Percentiles rank a stretch among this genome's conserved stretches.
Conservation (phyloP, 2,797 vertebrate species). For the Microcaecilia unicolor region DNA sequence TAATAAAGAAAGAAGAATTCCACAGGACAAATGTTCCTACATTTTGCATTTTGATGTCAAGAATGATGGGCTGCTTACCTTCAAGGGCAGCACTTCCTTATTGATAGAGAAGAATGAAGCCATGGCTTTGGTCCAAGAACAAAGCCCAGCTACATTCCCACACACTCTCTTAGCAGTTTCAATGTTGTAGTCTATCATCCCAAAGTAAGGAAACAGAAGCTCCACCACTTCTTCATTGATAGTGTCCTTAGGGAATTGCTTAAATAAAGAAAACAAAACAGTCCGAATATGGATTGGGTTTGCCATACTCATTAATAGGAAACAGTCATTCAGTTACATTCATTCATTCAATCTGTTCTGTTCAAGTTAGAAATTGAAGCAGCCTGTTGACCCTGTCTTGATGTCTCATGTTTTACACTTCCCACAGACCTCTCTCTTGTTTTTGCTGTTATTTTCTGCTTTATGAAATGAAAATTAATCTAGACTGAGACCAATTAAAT, state of each 20-base stretch:
- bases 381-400: too few relatives aligned
- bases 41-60: too few relatives aligned
- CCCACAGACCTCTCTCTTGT: too few relatives aligned
- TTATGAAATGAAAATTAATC: too few relatives aligned
- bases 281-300: not conserved
- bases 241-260: conserved; percentile 93
- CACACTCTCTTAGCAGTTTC: conserved; percentile 89
- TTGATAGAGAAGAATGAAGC: conserved; percentile 89
- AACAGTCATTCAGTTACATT: not conserved
- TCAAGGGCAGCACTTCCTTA: conserved; percentile 91
- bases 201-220: conserved; percentile 83
- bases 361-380: too few relatives aligned
- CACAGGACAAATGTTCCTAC: too few relatives aligned
- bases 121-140: conserved; percentile 96
- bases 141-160: conserved; percentile 89
- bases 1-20: too few relatives aligned
- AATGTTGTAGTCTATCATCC: conserved; percentile 88
- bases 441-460: too few relatives aligned
- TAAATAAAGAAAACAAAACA: not conserved
- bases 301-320: not conserved
- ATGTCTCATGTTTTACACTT: too few relatives aligned
- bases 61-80: conserved; percentile 60
- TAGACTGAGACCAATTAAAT: too few relatives aligned
- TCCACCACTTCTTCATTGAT: conserved; percentile 92
- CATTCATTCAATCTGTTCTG: too few relatives aligned